Evolutionary conservation across 2,888 invertebrate genomes (phyloP).

Genomic region (Euplexia lucipara): DNA sequence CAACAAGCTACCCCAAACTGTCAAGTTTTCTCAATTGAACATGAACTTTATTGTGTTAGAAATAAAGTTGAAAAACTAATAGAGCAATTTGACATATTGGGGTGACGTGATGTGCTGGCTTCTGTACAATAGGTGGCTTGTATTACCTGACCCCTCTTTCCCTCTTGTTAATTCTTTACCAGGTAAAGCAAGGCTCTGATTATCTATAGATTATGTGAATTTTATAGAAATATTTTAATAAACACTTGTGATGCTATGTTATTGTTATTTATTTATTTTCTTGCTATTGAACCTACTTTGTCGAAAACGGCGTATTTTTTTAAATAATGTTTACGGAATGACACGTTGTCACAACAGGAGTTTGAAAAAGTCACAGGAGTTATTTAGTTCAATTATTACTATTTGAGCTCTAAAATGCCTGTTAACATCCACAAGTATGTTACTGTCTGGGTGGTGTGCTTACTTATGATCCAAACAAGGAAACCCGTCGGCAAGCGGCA

Average conservation of each 20-base stretch:
- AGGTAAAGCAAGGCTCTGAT: too few species aligned
- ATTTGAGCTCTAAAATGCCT: conserved; percentile 30
- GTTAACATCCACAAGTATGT: conserved; percentile 45
- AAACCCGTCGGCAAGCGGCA: conserved; percentile 77
- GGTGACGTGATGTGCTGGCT: too few species aligned
- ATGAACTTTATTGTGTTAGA: too few species aligned
- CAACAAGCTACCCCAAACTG: too few species aligned
- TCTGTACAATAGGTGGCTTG: too few species aligned
- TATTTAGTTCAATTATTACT: too few species aligned
- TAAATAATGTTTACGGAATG: too few species aligned
- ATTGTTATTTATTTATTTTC: conserved; percentile 11
- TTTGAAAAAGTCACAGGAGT: not conserved
- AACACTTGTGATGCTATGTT: conserved; percentile 11
- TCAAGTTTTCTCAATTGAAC: too few species aligned
- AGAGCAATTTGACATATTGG: too few species aligned
- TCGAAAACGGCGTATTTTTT: not conserved
- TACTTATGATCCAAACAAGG: conserved; percentile 63
- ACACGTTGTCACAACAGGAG: conserved; percentile 25
- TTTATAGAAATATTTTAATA: conserved; percentile 31
- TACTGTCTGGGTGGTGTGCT: conserved; percentile 41
- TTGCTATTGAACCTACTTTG: conserved; percentile 17
- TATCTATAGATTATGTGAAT: conserved; percentile 10
- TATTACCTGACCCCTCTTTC: too few species aligned
- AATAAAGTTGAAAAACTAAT: too few species aligned
- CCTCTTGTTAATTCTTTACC: too few species aligned